Evolutionary conservation across 2,797 vertebrate genomes (phyloP).

Genomic region (Pipistrellus kuhlii): DNA sequence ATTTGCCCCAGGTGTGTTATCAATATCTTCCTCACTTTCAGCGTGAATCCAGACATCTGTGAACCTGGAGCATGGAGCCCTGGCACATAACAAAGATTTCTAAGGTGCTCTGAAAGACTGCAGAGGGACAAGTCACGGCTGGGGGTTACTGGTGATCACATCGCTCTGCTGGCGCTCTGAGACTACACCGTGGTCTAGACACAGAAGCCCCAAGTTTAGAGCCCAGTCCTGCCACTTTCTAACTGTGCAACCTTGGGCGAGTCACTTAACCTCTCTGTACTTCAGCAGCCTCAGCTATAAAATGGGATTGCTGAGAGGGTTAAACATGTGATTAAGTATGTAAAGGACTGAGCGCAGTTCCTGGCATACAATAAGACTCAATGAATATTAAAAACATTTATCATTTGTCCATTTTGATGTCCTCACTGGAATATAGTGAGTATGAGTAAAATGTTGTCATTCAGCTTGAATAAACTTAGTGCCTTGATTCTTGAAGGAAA

Average conservation of each 20-base stretch:
- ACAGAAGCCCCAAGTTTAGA: not conserved
- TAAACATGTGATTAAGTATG: not conserved
- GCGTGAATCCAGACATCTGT: not conserved
- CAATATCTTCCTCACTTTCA: not conserved
- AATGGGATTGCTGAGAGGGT: not conserved
- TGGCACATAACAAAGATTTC: not conserved
- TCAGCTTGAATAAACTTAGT: constrained; percentile 39
- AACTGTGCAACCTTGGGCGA: not conserved
- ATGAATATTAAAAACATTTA: not conserved
- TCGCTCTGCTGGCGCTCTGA: not conserved
- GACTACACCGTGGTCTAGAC: too few relatives aligned
- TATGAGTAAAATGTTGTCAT: constrained; percentile 12
- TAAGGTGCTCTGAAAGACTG: not conserved
- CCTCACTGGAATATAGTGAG: not conserved
- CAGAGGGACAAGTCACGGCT: not conserved
- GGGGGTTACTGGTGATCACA: not conserved
- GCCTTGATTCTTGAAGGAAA: constrained; percentile 59
- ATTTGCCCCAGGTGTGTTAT: not conserved
- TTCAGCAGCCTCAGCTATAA: not conserved
- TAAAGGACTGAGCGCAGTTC: not conserved
- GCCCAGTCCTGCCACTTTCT: not conserved
- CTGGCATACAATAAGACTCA: not conserved
- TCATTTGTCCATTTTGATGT: not conserved
- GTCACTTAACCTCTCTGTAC: constrained; percentile 10
- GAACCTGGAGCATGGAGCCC: not conserved